A percentile compares a stretch with the other conserved stretches of the same genome.
These are phyloP conservation scores for Terrapene triunguis DNA, from an alignment of 2,113 vertebrate species.

Conservation along the genomic window DNA sequence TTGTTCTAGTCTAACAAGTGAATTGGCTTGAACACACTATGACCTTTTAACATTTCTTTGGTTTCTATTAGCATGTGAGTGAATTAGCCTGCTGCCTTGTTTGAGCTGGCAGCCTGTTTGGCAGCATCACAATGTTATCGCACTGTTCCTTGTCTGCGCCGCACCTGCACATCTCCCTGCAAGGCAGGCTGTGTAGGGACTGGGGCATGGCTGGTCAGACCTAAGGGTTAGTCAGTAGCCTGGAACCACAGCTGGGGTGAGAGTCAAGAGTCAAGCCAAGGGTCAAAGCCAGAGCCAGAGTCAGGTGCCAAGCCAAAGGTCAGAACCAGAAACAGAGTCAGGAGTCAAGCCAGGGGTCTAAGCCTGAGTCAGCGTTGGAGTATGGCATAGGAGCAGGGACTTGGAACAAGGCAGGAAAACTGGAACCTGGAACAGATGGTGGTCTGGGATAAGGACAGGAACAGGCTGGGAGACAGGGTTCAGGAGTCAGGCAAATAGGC, in stretches of 20 bases:
- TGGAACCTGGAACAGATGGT: not conserved
- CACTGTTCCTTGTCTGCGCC: not conserved
- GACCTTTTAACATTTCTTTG: not conserved
- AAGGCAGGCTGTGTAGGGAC: not conserved
- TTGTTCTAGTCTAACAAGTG: not conserved
- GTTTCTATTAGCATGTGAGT: not conserved
- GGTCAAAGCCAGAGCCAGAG: not conserved
- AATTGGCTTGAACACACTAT: not conserved
- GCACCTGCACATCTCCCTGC: not conserved
- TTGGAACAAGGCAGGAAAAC: not conserved
- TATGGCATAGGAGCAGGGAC: not conserved
- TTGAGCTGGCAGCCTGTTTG: not conserved
- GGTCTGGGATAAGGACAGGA: not conserved
- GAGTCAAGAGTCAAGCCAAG: not conserved
- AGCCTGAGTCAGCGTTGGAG: not conserved
- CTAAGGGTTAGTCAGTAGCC: not conserved
- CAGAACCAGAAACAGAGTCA: not conserved
- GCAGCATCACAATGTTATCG: not conserved
- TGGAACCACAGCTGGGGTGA: not conserved
- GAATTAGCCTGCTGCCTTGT: not conserved
- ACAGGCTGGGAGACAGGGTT: not conserved
- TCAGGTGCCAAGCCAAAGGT: not conserved
- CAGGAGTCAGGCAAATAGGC: not conserved
- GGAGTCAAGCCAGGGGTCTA: not conserved
- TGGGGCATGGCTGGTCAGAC: not conserved